Base-by-base conservation (phyloP, 2,113 vertebrate species). In the Lophochroa leadbeateri region DNA sequence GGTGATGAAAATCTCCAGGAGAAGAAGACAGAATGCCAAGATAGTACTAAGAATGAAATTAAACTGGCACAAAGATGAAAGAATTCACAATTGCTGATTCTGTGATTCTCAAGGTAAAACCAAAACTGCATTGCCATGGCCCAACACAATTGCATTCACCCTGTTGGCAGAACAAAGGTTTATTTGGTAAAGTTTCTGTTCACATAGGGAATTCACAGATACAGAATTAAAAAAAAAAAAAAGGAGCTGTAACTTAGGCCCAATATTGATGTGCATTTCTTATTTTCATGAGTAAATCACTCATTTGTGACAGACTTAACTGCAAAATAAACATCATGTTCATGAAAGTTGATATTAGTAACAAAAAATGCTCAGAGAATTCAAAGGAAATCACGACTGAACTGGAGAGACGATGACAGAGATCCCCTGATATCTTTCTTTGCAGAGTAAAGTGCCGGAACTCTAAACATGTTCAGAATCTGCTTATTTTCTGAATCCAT, bases 71-170 rank as follows among this genome's bases (percentile, higher is more conserved):
- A 2, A 46, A 27, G 29, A 11, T 43, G 46, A 17, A 35, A 39
- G 44, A 16, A 9, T 24, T 29, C 3, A 6, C 24, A 15, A 4
- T 7, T 44, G 14, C 24, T 2, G 13, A 3, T 6, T 17, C 41
- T 24, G 4, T 17, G 15, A 3, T 19, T 46, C n/a, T 29, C 6
- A 1, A 35, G 65, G 31, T 13, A 25, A 68, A 68, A 13, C 46
- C 28, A 7, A 44, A 67, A 33, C 21, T 5, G 2, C 33, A 2
- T 37, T 23, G 17, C 31, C 23, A 0, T 10, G 47, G n/a, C 47
- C 10, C 37, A 6, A 3, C 6, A 24, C 2, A 2, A 10, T 20
- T 50, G 17, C 9, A 9, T 11, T 39, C 19, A 18, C 23, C 11
- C 12, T 33, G 8, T 44, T 31, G 43, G 47, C 7, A 31, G 43